A percentile compares a stretch with the other conserved stretches of the same genome.
Evolutionary conservation across 2,888 invertebrate genomes (phyloP).

Genomic region (Allygus modestus): DNA sequence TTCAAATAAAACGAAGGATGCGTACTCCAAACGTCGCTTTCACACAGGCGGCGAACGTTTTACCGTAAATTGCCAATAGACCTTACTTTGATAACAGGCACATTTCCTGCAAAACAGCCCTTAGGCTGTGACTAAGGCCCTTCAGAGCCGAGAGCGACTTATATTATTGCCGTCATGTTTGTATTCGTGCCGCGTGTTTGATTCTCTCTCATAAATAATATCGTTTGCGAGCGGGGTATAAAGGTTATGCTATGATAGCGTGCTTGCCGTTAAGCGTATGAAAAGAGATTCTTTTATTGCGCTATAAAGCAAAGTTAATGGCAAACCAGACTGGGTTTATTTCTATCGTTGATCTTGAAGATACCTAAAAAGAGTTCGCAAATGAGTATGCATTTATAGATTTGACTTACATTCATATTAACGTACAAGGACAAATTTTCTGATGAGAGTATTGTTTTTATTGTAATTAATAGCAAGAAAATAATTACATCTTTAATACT

Average conservation of each 20-base stretch:
- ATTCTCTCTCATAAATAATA: slow-evolving; percentile 21
- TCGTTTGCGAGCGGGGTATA: not conserved
- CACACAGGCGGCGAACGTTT: not conserved
- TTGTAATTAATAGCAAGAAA: no score
- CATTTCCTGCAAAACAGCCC: slow-evolving; percentile 17
- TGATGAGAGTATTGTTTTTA: no score
- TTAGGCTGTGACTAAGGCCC: not conserved
- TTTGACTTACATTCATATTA: no score
- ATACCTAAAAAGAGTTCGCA: not conserved
- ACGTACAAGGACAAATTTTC: no score
- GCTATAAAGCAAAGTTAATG: slow-evolving; percentile 37
- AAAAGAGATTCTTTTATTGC: slow-evolving; percentile 54
- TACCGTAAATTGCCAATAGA: slow-evolving; percentile 15
- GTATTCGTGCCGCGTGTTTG: slow-evolving; percentile 36
- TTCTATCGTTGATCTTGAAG: slow-evolving; percentile 14
- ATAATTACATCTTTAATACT: no score
- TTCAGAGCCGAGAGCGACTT: not conserved
- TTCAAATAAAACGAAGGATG: slow-evolving; percentile 20
- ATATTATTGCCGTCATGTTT: not conserved
- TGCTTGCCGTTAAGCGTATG: slow-evolving; percentile 26
- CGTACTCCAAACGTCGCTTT: not conserved
- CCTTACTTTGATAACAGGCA: slow-evolving; percentile 23
- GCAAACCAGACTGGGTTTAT: slow-evolving; percentile 16
- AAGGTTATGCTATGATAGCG: slow-evolving; percentile 44
- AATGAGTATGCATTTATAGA: no score